Conservation (phyloP, 2,113 vertebrate genomes). For the Crotalus tigris region DNA sequence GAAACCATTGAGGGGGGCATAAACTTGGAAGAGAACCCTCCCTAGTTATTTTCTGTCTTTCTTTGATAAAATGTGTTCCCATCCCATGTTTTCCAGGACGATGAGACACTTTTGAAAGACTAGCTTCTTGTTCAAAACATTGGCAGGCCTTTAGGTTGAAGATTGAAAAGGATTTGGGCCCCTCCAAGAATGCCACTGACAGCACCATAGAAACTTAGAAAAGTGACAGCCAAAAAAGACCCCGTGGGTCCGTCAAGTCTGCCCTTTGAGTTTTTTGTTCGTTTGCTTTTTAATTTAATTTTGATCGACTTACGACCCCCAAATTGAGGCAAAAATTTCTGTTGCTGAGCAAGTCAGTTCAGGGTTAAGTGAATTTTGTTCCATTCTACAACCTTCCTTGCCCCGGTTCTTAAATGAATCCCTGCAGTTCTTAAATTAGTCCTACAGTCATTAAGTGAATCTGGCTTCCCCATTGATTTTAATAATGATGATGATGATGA, state of each 20-base stretch:
- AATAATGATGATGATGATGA: no score
- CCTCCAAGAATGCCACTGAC: background rate
- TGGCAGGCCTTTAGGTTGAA: background rate
- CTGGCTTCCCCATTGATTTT: background rate
- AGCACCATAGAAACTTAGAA: background rate
- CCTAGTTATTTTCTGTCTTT: background rate
- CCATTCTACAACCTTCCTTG: background rate
- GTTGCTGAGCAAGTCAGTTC: background rate
- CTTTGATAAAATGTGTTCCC: background rate
- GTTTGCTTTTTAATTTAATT: background rate
- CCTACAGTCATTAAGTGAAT: background rate
- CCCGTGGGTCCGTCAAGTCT: background rate
- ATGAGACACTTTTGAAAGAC: background rate
- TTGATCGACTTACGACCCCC: background rate
- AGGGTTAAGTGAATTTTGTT: rapidly evolving
- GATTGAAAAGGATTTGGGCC: background rate
- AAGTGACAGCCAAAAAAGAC: background rate
- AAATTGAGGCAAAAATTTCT: background rate
- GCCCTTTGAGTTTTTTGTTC: background rate
- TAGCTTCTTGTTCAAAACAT: background rate
- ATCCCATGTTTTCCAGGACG: background rate
- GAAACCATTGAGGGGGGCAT: background rate
- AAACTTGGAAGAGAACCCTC: no score
- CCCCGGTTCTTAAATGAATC: background rate
- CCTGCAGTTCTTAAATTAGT: background rate